Base-by-base conservation (phyloP, 2,113 vertebrate species). In the Varanus komodoensis region DNA sequence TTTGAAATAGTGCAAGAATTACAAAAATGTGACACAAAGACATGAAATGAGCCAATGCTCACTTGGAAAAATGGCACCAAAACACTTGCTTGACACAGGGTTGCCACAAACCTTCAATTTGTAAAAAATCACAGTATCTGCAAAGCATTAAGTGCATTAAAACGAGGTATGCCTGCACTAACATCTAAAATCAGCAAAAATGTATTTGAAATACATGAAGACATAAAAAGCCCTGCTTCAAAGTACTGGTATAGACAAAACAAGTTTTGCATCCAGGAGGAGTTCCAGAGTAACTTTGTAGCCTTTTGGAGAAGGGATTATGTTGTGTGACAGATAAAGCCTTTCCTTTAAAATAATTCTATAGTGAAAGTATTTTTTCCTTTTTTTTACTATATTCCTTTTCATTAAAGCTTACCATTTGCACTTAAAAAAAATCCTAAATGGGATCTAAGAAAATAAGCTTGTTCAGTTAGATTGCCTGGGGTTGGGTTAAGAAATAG, bases 401-500 rank as follows among this genome's bases (percentile, higher is more conserved):
- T 52, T 25, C 27, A 67, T 67, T 84, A 50, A 52, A 88, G 4
- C 64, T 87, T 92, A 81, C 86, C 12, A 48, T 89, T 81, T 87
- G 77, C 91, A 44, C 38, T 44, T 44, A 44, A 44, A 44, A 44
- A 44, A 44, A 44, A 44, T 44, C 38, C 3, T 44, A 44, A 44
- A 44, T 44, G 38, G 38, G 38, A 44, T 44, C 38, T 44, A 44
- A 44, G 38, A 44, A 44, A 44, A 44, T 44, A 44, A 44, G 69
- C 29, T 57, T 89, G 89, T 77, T 81, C 75, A 89, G 86, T 86
- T 94, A 85, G 74, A 77, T 89, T 89, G n/a, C 38, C 89, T 80
- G 61, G 85, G 80, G 48, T 87, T 79, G 52, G 0, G 69, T 92
- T 91, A 92, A 92, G 92, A 86, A 86, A 32, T n/a, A 93, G 90